phyloP scores from a whole-genome alignment of 2,797 vertebrate genomes.

The Neosalanx taihuensis region DNA sequence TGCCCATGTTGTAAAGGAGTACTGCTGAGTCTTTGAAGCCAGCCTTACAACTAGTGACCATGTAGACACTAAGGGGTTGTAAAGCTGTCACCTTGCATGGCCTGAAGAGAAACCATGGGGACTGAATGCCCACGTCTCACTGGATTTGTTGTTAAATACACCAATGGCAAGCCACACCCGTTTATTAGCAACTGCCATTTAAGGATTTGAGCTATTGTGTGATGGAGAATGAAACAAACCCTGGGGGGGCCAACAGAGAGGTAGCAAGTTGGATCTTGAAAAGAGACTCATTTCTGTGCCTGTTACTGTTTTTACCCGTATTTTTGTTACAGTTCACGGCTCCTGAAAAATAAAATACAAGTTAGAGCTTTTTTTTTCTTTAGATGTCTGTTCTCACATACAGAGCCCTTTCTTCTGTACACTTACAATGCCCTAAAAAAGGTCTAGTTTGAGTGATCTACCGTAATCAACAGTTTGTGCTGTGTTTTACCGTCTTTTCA shows the following conservation, averaged over 20 bases:
- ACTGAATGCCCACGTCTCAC: slow-evolving; percentile 12
- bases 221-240: neutral
- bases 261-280: neutral
- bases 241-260: neutral
- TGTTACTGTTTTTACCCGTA: neutral
- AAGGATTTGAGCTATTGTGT: neutral
- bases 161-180: slow-evolving; percentile 12
- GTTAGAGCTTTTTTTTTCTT: neutral
- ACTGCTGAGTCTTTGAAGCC: slow-evolving; percentile 23
- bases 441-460: slow-evolving; percentile 35
- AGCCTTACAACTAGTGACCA: slow-evolving; percentile 23
- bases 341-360: neutral
- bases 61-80: slow-evolving; percentile 29
- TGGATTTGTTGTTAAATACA: slow-evolving; percentile 36
- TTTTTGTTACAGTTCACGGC: neutral
- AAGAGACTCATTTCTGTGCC: neutral
- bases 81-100: slow-evolving; percentile 37
- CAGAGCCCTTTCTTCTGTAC: slow-evolving; percentile 36
- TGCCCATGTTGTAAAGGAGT: slow-evolving; percentile 31
- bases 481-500: slow-evolving; percentile 19
- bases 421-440: slow-evolving; percentile 24
- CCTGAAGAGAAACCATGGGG: slow-evolving; percentile 21
- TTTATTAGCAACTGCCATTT: slow-evolving; percentile 10
- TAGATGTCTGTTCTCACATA: slow-evolving; percentile 2
- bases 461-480: slow-evolving; percentile 31